phyloP scores from a whole-genome alignment of 30 jellyfish, hydroid and myxozoan genomes.

The Sanderia malayensis region DNA sequence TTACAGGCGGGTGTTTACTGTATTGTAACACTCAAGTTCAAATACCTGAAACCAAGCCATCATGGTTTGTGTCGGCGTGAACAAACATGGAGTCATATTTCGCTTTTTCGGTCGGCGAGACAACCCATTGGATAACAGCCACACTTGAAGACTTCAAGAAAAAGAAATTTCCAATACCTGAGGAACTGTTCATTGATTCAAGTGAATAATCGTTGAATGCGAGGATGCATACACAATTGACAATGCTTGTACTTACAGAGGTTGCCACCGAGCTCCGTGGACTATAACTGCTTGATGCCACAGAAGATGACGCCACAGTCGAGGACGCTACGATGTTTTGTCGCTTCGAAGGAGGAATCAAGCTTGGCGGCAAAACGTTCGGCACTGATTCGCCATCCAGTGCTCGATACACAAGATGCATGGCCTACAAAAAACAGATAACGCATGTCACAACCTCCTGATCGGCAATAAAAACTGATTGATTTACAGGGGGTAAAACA shows the following conservation, averaged over 20 bases:
- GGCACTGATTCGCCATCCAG: constrained; percentile 87
- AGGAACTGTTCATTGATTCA: no score
- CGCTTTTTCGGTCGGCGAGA: constrained; percentile 65
- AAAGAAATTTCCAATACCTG: background rate
- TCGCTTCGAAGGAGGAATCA: constrained; percentile 87
- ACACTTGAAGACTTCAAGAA: background rate
- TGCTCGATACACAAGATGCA: constrained; percentile 88
- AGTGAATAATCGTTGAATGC: no score
- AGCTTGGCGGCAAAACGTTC: constrained; percentile 41
- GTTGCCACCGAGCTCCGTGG: constrained; percentile 27
- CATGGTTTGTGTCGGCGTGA: constrained; percentile 73
- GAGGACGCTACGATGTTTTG: constrained; percentile 34
- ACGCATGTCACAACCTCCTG: no score
- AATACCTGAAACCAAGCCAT: constrained; percentile 88
- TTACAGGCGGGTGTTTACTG: no score
- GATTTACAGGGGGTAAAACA: no score
- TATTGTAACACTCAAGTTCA: no score
- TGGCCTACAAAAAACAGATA: no score
- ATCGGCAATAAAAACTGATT: no score
- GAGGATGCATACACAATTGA: no score
- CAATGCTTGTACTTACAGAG: constrained; percentile 35
- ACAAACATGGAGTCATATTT: constrained; percentile 62
- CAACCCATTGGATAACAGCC: constrained; percentile 68
- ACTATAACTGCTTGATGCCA: constrained; percentile 12
- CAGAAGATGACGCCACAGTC: constrained; percentile 32